phyloP scores from a whole-genome alignment of 1,140 invertebrate species.

The honey bee (Apis mellifera) region Amel_HAv3.1 CM009942.2:9203501-9204000 shows the following conservation, averaged over 20 bases:
- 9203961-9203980: background rate
- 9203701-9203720: background rate
- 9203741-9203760: conserved; percentile 2
- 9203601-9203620: background rate
- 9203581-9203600: background rate
- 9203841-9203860: background rate
- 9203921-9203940: background rate
- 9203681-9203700: conserved; percentile 1
- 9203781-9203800: conserved; percentile 4
- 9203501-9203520: background rate
- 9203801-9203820: background rate
- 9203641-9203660: background rate
- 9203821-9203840: conserved; percentile 4
- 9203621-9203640: background rate
- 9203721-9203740: too few species aligned
- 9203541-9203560: background rate
- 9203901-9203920: background rate
- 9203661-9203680: conserved; percentile 1
- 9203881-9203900: background rate
- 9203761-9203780: conserved; percentile 14
- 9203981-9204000: background rate
- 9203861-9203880: background rate
- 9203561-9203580: background rate
- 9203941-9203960: background rate
- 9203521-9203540: too few species aligned